Evolutionary conservation across 2,888 invertebrate species (phyloP).

Genomic region (Hydrotaea cyrtoneurina): DNA sequence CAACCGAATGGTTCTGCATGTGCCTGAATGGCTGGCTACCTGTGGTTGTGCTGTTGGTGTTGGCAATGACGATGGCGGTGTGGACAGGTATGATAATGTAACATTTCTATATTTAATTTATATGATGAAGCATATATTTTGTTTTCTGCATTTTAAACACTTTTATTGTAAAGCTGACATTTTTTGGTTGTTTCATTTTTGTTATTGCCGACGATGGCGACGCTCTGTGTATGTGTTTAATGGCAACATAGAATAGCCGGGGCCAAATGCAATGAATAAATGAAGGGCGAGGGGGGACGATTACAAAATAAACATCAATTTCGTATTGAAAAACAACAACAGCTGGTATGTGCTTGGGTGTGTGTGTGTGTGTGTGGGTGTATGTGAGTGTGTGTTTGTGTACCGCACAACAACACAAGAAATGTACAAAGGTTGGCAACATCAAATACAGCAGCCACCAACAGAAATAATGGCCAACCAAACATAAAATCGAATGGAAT

Average conservation of each 20-base stretch:
- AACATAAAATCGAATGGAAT: slow-evolving; percentile 38
- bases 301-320: slow-evolving; percentile 42
- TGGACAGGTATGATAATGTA: slow-evolving; percentile 71
- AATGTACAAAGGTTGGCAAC: slow-evolving; percentile 62
- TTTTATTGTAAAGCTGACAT: slow-evolving; percentile 60
- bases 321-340: slow-evolving; percentile 31
- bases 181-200: slow-evolving; percentile 45
- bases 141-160: slow-evolving; percentile 57
- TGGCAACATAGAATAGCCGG: slow-evolving; percentile 61
- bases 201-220: slow-evolving; percentile 52
- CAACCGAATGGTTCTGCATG: background rate
- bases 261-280: background rate
- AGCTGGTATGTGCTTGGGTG: slow-evolving; percentile 39
- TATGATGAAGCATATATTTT: slow-evolving; percentile 69
- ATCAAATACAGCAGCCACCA: slow-evolving; percentile 40
- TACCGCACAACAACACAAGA: slow-evolving; percentile 5
- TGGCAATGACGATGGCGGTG: background rate
- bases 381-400: background rate
- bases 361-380: background rate
- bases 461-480: slow-evolving; percentile 33
- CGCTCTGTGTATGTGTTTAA: slow-evolving; percentile 75
- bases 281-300: background rate
- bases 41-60: background rate
- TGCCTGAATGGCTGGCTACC: no score
- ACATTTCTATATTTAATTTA: slow-evolving; percentile 74